phyloP scores from a whole-genome alignment of 2,888 invertebrate genomes.

The Dioctria linearis region DNA sequence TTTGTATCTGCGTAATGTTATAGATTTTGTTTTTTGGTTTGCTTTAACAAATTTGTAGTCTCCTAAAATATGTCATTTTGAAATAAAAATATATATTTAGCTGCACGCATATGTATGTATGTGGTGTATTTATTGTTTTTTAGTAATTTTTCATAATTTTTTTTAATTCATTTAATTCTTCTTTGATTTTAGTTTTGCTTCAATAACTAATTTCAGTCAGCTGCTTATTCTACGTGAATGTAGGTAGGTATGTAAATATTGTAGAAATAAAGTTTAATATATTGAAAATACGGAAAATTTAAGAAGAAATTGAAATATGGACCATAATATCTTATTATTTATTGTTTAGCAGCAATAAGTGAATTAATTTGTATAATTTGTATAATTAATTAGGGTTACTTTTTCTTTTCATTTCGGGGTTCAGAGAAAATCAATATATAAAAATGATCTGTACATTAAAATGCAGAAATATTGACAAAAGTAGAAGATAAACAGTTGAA shows the following conservation, averaged over 20 bases:
- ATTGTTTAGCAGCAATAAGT: no score
- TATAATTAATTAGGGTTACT: not conserved
- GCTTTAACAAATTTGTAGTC: not conserved
- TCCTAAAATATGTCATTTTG: not conserved
- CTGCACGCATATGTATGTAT: not conserved
- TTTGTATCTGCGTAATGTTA: no score
- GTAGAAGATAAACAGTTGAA: no score
- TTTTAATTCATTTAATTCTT: not conserved
- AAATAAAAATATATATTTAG: not conserved
- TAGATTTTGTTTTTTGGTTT: not conserved
- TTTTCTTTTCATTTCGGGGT: no score
- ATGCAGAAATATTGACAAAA: no score
- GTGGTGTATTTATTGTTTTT: not conserved
- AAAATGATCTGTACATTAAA: no score
- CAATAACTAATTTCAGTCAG: slow-evolving; percentile 12
- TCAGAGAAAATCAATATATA: no score
- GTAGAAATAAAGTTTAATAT: no score
- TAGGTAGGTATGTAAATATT: not conserved
- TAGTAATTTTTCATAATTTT: not conserved
- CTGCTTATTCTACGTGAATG: slow-evolving; percentile 6
- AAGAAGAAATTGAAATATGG: not conserved
- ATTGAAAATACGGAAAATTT: not conserved
- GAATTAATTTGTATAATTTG: no score
- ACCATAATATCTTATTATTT: not conserved
- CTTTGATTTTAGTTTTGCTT: slow-evolving; percentile 6